Evolutionary conservation across 2,113 vertebrate species (phyloP).

Genomic region (Calidris pugnax): DNA sequence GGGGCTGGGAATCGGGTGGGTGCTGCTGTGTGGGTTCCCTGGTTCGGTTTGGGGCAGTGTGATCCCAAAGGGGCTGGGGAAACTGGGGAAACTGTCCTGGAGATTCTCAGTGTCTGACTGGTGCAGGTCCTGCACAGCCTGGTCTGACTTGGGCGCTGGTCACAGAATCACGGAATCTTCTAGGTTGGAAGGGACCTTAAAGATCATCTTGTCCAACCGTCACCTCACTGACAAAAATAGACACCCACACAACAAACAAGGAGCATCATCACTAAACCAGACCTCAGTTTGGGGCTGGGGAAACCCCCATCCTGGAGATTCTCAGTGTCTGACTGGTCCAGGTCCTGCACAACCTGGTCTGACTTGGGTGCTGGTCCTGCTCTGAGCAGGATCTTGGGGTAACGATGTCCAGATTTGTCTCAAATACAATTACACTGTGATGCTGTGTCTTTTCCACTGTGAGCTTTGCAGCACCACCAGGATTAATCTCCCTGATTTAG

Average conservation of each 20-base stretch:
- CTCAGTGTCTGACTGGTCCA: fast-evolving
- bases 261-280: too few species aligned
- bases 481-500: not conserved
- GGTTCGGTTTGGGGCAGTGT: not conserved
- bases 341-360: not conserved
- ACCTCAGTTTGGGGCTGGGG: not conserved
- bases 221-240: too few species aligned
- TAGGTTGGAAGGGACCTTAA: too few species aligned
- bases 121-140: not conserved
- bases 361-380: not conserved
- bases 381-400: not conserved
- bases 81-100: fast-evolving
- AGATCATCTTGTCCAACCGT: too few species aligned
- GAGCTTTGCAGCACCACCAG: not conserved
- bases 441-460: fast-evolving
- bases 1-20: not conserved
- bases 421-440: not conserved
- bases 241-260: too few species aligned
- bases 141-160: too few species aligned
- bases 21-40: fast-evolving
- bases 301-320: not conserved
- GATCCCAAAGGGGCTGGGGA: not conserved
- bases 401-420: not conserved
- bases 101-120: not conserved
- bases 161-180: too few species aligned